Percentiles rank a stretch among this genome's conserved stretches.
Evolutionary conservation across 37 sponge, comb jelly and placozoan genomes (phyloP).

Genomic region (Oscarella lobularis): DNA sequence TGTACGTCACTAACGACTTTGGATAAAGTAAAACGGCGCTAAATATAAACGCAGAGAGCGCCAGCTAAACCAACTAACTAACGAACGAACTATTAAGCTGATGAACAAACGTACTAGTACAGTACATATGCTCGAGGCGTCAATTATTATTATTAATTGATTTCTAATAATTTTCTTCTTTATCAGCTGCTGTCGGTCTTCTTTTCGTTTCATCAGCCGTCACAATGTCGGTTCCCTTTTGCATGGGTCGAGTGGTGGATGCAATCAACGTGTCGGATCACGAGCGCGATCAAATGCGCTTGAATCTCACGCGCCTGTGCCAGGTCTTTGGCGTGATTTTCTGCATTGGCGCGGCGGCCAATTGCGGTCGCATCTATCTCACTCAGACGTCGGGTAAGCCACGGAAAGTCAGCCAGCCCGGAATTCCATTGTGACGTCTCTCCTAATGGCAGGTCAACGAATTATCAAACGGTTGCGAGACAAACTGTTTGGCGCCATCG

Average conservation of each 20-base stretch:
- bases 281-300: not conserved
- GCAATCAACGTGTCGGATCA: slow-evolving; percentile 13
- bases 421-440: not conserved
- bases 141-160: too few species aligned
- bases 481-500: slow-evolving; percentile 2
- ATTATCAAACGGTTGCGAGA: slow-evolving; percentile 1
- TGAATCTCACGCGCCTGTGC: not conserved
- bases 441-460: slow-evolving; percentile 2
- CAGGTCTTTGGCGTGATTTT: slow-evolving; percentile 14
- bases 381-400: slow-evolving; percentile 22
- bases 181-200: slow-evolving; percentile 11
- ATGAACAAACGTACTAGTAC: too few species aligned
- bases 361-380: slow-evolving; percentile 22
- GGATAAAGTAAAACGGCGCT: too few species aligned
- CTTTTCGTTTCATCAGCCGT: slow-evolving; percentile 22
- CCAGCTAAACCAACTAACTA: too few species aligned
- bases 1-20: too few species aligned
- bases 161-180: not conserved
- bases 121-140: too few species aligned
- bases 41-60: too few species aligned
- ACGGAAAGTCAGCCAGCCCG: too few species aligned
- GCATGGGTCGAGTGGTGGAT: slow-evolving; percentile 23
- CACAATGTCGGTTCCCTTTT: slow-evolving; percentile 26
- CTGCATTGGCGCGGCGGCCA: slow-evolving; percentile 25
- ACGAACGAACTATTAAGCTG: too few species aligned